Conservation (phyloP, 2,888 invertebrate species). For the Caenorhabditis uteleia region DNA sequence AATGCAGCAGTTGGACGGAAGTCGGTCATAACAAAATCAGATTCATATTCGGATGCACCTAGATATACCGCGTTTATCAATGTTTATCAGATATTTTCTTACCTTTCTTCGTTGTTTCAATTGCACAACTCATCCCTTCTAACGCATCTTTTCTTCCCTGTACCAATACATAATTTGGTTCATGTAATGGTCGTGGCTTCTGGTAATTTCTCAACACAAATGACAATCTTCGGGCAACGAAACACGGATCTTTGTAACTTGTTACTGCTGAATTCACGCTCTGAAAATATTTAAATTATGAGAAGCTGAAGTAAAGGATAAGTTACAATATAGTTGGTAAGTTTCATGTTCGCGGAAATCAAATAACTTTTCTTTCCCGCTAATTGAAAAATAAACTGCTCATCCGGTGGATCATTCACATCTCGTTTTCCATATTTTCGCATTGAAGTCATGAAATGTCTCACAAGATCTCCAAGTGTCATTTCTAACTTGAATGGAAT, state of each 20-base stretch:
- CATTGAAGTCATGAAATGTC: too few relatives aligned
- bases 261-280: conserved; percentile 61
- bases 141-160: conserved; percentile 31
- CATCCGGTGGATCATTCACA: conserved; percentile 39
- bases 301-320: too few relatives aligned
- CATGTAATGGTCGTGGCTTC: conserved; percentile 40
- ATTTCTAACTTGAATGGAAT: conserved; percentile 29
- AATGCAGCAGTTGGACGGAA: conserved; percentile 27
- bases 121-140: conserved; percentile 27
- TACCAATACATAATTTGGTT: conserved; percentile 58
- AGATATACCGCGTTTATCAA: too few relatives aligned
- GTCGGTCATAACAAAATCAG: conserved; percentile 27
- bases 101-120: conserved; percentile 16
- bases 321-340: conserved; percentile 1
- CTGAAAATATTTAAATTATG: conserved; percentile 36
- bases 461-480: conserved; percentile 22
- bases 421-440: conserved; percentile 23
- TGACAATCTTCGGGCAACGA: conserved; percentile 54
- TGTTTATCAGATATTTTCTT: background rate
- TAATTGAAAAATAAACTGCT: conserved; percentile 62
- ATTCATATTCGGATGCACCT: background rate
- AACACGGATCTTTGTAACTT: conserved; percentile 59
- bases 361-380: conserved; percentile 60
- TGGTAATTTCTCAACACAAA: conserved; percentile 51
- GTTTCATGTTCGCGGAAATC: conserved; percentile 45